Evolutionary conservation across 2,888 invertebrate species (phyloP), one percentile per base, ranked within the genome.

Genomic region (Amphipoea oculea): DNA sequence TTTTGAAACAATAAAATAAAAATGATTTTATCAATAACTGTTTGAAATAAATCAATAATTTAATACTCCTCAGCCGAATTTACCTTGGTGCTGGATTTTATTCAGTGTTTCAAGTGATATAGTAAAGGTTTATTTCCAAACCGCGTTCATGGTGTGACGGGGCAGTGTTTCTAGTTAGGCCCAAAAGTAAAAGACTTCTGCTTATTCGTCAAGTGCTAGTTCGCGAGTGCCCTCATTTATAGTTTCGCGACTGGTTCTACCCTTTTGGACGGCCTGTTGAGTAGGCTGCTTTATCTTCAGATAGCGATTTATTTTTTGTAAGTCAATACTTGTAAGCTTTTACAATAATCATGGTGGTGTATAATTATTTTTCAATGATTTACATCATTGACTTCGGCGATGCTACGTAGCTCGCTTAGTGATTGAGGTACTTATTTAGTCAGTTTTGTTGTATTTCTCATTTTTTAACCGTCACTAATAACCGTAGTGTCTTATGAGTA

Each of bases 301-400:
- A 90, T 90, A 88, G 89, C 81, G 90, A 91, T 90, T 92, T 91
- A 91, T 92, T 92, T 92, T 92, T 93, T 92, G 89, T 92, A 92
- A 92, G 89, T 91, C 88, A 88, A 89, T 91, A 90, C 89, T 90
- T 83, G 89, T 90, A 92, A 90, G 90, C 90, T 90, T 93, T 89
- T 91, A 87, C 85, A 89, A 89, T 87, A 87, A 86, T 83, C 79
- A 85, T 75, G 79, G 84, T 85, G 78, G 82, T 88, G 83, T 84
- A 84, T 87, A 75, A 74, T 88, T 78, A 81, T 85, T 65, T 78
- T 85, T 81, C 81, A 85, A 88, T 87, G 83, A 81, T 88, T 85
- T 76, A 86, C 85, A 83, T 85, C 73, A 84, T 87, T 86, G 87
- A 78, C 71, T 76, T 79, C n/a, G 73, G 76, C 69, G 84, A 79